phyloP scores from a whole-genome alignment of 1,140 invertebrate species.

The Leucophenga varia region DNA sequence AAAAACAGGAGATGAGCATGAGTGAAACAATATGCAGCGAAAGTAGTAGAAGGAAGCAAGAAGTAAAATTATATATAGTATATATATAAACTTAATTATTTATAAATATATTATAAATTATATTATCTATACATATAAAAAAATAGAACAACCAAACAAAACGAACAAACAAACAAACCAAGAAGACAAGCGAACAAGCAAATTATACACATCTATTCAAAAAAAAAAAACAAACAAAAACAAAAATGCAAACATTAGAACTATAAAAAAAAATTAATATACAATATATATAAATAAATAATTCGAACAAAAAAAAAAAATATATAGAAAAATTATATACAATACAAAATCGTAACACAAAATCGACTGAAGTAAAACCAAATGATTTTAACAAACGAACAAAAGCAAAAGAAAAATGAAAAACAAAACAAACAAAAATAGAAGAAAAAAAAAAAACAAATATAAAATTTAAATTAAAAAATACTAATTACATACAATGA shows the following conservation, averaged over 20 bases:
- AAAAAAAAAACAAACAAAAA: constrained; percentile 5
- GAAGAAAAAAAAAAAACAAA: constrained; percentile 20
- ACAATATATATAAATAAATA: constrained; percentile 13
- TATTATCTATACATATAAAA: no score
- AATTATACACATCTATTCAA: background rate
- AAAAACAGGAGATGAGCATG: background rate
- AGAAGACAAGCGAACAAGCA: background rate
- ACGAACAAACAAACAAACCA: no score
- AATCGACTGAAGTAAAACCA: constrained; percentile 54
- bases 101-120: no score
- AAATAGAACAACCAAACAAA: no score
- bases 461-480: constrained; percentile 8
- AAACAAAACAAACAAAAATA: constrained; percentile 12
- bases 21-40: no score
- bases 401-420: constrained; percentile 36
- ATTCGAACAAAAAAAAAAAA: no score
- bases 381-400: constrained; percentile 47
- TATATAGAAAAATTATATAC: constrained; percentile 2
- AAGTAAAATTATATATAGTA: no score
- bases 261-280: constrained; percentile 2
- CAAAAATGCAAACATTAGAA: constrained; percentile 5
- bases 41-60: no score
- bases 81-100: no score
- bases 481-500: no score
- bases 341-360: constrained; percentile 41